These are phyloP conservation scores for Epinephelus awoara DNA, from an alignment of 2,797 vertebrate genomes.

Conservation along the genomic window DNA sequence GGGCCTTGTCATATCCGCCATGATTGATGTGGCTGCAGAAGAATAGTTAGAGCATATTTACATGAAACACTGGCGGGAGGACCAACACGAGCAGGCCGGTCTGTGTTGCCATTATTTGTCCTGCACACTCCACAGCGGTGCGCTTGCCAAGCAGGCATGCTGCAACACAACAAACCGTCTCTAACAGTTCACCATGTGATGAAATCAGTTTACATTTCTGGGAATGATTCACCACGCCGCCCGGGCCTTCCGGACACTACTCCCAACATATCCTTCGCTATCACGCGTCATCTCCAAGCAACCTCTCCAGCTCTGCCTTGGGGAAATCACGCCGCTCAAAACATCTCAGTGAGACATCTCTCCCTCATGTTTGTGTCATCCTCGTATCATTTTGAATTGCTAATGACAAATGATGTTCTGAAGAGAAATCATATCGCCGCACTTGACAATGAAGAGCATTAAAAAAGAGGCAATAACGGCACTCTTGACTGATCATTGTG, in stretches of 20 bases:
- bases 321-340: slow-evolving; percentile 56
- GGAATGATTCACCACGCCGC: slow-evolving; percentile 55
- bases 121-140: slow-evolving; percentile 43
- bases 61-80: slow-evolving; percentile 77
- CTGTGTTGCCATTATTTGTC: slow-evolving; percentile 68
- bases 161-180: slow-evolving; percentile 49
- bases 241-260: slow-evolving; percentile 42
- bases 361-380: slow-evolving; percentile 50
- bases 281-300: slow-evolving; percentile 44
- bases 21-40: slow-evolving; percentile 84
- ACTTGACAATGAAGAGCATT: slow-evolving; percentile 67
- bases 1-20: slow-evolving; percentile 81
- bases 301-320: slow-evolving; percentile 46
- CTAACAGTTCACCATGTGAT: slow-evolving; percentile 43
- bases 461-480: slow-evolving; percentile 47
- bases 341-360: slow-evolving; percentile 58
- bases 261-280: slow-evolving; percentile 45
- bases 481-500: slow-evolving; percentile 70
- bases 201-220: slow-evolving; percentile 68
- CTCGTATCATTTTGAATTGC: slow-evolving; percentile 56
- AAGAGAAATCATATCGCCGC: slow-evolving; percentile 59
- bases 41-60: slow-evolving; percentile 86
- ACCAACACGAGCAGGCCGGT: slow-evolving; percentile 48
- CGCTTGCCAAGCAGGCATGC: slow-evolving; percentile 49
- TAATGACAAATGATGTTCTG: slow-evolving; percentile 59